These are phyloP conservation scores for Apodemus agrarius DNA, from an alignment of 2,797 vertebrate species.

Conservation along the genomic window DNA sequence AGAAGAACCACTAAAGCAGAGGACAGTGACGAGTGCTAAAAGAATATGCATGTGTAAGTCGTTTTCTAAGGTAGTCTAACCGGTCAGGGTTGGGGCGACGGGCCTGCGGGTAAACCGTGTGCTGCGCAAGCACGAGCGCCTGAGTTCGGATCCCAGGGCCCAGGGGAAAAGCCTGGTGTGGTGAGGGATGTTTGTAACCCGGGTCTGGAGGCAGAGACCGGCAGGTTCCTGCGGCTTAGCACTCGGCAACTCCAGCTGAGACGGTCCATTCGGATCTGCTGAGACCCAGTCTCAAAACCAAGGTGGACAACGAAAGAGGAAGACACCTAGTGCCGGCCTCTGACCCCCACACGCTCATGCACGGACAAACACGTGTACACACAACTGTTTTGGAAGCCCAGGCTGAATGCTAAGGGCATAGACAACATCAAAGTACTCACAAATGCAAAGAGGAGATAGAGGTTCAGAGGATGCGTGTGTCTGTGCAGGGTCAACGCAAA, in stretches of 20 bases:
- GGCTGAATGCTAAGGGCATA: constrained; percentile 18
- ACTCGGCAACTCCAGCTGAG: neutral
- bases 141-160: too few species aligned
- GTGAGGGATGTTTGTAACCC: neutral
- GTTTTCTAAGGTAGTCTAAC: constrained; percentile 45
- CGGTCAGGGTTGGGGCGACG: neutral
- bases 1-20: constrained; percentile 4
- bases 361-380: neutral
- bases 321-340: neutral
- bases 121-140: too few species aligned
- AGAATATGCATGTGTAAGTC: neutral
- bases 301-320: neutral
- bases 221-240: too few species aligned
- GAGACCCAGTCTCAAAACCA: neutral
- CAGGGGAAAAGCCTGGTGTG: neutral
- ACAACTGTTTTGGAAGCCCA: constrained; percentile 36
- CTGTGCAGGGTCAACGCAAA: constrained; percentile 92
- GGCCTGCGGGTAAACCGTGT: neutral
- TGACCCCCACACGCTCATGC: neutral
- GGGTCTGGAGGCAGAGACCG: neutral
- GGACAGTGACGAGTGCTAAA: constrained; percentile 11
- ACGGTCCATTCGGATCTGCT: neutral
- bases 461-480: constrained; percentile 94
- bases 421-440: constrained; percentile 88
- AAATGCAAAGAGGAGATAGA: constrained; percentile 95